Evolutionary conservation across 1,140 invertebrate species (phyloP), one percentile per base, ranked within the genome.

Genomic region (Sinonovacula constricta): DNA sequence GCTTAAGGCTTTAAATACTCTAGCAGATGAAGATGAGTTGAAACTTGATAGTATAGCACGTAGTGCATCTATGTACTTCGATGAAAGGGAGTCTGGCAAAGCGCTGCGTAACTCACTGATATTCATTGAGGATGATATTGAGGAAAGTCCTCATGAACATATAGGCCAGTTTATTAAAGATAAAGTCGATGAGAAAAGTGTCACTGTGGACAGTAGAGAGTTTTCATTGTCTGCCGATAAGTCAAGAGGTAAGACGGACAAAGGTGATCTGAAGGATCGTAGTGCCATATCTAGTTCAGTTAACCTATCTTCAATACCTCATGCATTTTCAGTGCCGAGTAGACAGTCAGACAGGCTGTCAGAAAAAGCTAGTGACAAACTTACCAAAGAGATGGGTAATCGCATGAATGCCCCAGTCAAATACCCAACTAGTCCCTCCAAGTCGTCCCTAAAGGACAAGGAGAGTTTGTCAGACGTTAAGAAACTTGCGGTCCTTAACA

Each of bases 11-110:
- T 75, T 83, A 70, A 85, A 88, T 71, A 89, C 86, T 26, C 69
- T 87, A 39, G 87, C 83, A 18, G 87, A 89, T 76, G 88, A 87
- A 54, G 85, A 87, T 56, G 87, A 88, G 75, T 74, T 85, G n/a
- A 81, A 83, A 45, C 71, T 84, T 53, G 87, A 88, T 56, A 89
- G 86, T 81, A 66, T 84, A 30, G 79, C 83, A 28, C 78, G 87
- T 59, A 89, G 86, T 81, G 87, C 85, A 4, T 71, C 88, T 36
- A 72, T 86, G 39, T 75, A 88, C 10, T 67, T 86, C 62, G 88
- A 89, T 80, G 86, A 87, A 15, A 81, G 71, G 30, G 85, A 87
- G 51, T 62, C 77, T 24, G 45, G 57, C 2, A 78, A 86, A 57
- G 78, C 70, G 22, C 65, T 86, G 45, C 60, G 83, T 57, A 83